Percentiles rank a stretch among this genome's conserved stretches.
Evolutionary conservation across 2,113 vertebrate genomes (phyloP).

Genomic region (Megaleporinus macrocephalus): DNA sequence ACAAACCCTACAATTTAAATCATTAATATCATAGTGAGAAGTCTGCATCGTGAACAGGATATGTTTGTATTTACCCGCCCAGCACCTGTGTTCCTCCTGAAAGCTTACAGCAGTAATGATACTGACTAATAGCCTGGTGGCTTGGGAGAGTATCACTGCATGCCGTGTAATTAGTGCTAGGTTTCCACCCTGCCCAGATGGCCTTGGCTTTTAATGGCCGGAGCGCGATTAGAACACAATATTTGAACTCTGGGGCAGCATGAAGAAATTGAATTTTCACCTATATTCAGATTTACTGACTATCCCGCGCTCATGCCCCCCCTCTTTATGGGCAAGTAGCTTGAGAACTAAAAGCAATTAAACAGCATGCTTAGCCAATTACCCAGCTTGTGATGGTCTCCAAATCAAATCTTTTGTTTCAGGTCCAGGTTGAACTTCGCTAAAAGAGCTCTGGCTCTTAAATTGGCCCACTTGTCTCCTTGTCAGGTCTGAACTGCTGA

Average conservation of each 20-base stretch:
- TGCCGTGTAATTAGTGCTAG: conserved; percentile 20
- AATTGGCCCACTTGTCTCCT: conserved; percentile 56
- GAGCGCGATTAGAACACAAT: conserved; percentile 31
- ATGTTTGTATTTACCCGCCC: neutral
- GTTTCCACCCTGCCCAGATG: conserved; percentile 43
- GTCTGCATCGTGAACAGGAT: neutral
- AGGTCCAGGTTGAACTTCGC: conserved; percentile 45
- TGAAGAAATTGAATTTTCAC: conserved; percentile 57
- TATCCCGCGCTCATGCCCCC: conserved; percentile 22
- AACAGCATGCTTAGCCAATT: conserved; percentile 51
- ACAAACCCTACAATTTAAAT: no score
- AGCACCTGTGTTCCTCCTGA: neutral
- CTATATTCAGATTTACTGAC: conserved; percentile 53
- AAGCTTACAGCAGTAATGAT: conserved; percentile 8
- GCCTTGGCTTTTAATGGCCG: conserved; percentile 47
- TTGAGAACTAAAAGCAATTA: conserved; percentile 57
- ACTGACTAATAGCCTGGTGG: conserved; percentile 11
- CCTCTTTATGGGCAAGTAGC: conserved; percentile 38
- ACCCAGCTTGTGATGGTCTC: conserved; percentile 44
- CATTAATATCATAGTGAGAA: no score
- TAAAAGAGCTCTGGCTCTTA: conserved; percentile 48
- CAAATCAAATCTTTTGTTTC: conserved; percentile 58
- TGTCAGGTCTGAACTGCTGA: conserved; percentile 58
- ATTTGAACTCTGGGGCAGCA: conserved; percentile 47
- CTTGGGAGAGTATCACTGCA: conserved; percentile 12